Evolutionary conservation across 1,140 invertebrate genomes (phyloP), one percentile per base, ranked within the genome.

Genomic region (Caenorhabditis brenneri): DNA sequence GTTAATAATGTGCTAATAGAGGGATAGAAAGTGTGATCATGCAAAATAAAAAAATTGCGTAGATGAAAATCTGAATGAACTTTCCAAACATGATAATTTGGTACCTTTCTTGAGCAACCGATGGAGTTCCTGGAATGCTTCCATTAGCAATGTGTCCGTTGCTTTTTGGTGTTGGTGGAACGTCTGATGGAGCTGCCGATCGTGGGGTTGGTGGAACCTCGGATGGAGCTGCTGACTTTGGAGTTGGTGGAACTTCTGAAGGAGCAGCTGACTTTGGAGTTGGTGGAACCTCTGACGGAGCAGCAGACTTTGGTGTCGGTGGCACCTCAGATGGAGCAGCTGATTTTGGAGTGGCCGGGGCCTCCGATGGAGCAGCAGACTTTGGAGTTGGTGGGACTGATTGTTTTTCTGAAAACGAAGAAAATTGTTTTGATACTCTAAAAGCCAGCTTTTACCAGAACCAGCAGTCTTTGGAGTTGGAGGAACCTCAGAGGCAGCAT

Each of bases 51-150:
- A 15, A 51, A n/a, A 6, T 4, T 4, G 7, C 7, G 49, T n/a
- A n/a, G n/a, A n/a, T n/a, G n/a, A n/a, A n/a, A n/a, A n/a, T n/a
- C n/a, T n/a, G n/a, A n/a, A n/a, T n/a, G n/a, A n/a, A n/a, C n/a
- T n/a, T n/a, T n/a, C n/a, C n/a, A 51, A 51, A 51, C 48, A 51
- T n/a, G n/a, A n/a, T 53, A 2, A 15, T 51, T 16, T 58, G 6
- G 0, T 49, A 46, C 60, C 81, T 46, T 29, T 74, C 60, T 49
- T 82, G 60, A 69, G 81, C 58, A 33, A 39, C 49, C 42, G 74
- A 88, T 29, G 86, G 84, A 16, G 86, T 87, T 48, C 65, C 86
- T 22, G 85, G 84, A 42, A 82, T 84, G 46, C 49, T 55, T 46
- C 81, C 79, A 85, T 85, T 86, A 10, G 39, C 33, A 7, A 85